Evolutionary conservation across 1,140 invertebrate genomes (phyloP).

Genomic region (Monochamus saltuarius): DNA sequence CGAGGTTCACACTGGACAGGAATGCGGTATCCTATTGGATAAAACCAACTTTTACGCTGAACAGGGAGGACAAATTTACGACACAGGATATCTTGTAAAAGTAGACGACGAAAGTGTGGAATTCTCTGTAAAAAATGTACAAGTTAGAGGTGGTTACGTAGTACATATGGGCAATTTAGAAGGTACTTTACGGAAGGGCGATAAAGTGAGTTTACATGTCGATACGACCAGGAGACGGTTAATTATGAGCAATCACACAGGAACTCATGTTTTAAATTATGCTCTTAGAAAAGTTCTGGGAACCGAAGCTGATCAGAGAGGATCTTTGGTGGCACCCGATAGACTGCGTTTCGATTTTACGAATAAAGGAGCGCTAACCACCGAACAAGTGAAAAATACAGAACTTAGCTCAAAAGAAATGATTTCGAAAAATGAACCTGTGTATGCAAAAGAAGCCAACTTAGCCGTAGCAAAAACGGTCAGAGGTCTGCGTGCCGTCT

Average conservation of each 20-base stretch:
- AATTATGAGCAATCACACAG: constrained; percentile 99
- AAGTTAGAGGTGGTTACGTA: constrained; percentile 94
- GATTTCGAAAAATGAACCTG: constrained; percentile 75
- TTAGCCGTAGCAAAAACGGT: constrained; percentile 87
- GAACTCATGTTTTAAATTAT: constrained; percentile 96
- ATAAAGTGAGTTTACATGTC: constrained; percentile 79
- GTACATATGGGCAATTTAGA: constrained; percentile 89
- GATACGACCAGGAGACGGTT: constrained; percentile 80
- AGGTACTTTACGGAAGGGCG: constrained; percentile 83
- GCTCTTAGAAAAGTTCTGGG: constrained; percentile 87
- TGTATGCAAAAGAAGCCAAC: constrained; percentile 89
- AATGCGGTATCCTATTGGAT: constrained; percentile 92
- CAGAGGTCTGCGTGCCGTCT: constrained; percentile 94
- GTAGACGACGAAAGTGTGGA: constrained; percentile 83
- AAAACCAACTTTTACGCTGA: constrained; percentile 96
- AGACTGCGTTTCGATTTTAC: constrained; percentile 96
- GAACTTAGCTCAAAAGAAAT: constrained; percentile 81
- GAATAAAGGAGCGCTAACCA: constrained; percentile 88
- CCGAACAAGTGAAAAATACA: constrained; percentile 80
- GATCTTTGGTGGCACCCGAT: constrained; percentile 98
- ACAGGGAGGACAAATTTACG: constrained; percentile 97
- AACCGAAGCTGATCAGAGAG: constrained; percentile 92
- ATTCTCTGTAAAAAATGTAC: constrained; percentile 92
- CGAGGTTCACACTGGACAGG: constrained; percentile 77
- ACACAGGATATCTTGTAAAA: constrained; percentile 91